Evolutionary conservation across 2,888 invertebrate species (phyloP).

Genomic region (Melinopterus prodromus): DNA sequence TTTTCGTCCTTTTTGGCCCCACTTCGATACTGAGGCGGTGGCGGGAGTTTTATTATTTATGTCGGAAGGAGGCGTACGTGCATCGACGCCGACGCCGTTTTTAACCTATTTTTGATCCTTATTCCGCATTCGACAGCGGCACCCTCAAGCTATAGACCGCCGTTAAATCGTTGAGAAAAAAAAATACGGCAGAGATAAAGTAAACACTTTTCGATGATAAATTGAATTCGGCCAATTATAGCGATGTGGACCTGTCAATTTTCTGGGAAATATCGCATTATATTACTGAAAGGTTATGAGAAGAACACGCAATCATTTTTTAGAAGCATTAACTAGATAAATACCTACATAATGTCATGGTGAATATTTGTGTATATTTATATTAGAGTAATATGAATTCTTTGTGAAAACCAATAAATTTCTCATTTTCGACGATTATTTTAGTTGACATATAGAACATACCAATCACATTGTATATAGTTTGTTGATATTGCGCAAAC

Average conservation of each 20-base stretch:
- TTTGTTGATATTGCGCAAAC: too few relatives aligned
- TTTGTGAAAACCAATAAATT: too few relatives aligned
- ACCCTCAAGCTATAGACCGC: background rate
- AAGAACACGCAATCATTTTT: too few relatives aligned
- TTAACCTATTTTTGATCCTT: constrained; percentile 4
- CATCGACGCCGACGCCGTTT: background rate
- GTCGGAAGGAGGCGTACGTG: background rate
- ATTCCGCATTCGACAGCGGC: constrained; percentile 4
- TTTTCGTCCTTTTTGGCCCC: background rate
- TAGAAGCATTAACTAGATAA: too few relatives aligned
- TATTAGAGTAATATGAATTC: too few relatives aligned
- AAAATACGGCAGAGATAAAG: background rate
- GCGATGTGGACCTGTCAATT: background rate
- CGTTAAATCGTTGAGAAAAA: background rate
- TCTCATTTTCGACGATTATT: too few relatives aligned
- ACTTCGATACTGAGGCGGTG: background rate
- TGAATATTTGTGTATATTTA: too few relatives aligned
- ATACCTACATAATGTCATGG: too few relatives aligned
- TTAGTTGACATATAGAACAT: too few relatives aligned
- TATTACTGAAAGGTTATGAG: background rate
- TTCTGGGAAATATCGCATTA: background rate
- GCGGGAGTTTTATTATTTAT: background rate
- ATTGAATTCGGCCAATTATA: background rate
- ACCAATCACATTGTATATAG: too few relatives aligned
- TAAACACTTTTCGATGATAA: background rate